Base-by-base conservation (phyloP, 1,140 invertebrate genomes). In the Halesus radiatus region DNA sequence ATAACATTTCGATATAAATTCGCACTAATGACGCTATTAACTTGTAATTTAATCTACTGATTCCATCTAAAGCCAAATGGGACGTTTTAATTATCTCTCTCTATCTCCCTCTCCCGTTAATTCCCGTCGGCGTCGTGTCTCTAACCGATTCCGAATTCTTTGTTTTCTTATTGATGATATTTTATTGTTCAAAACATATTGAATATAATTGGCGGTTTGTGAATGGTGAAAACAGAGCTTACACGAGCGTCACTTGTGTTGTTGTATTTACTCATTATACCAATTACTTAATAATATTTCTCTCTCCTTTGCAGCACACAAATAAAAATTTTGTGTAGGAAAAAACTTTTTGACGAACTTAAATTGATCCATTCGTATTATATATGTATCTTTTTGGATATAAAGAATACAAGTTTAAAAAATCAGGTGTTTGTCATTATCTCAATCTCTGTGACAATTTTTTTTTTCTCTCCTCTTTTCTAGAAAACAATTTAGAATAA, bases 181-280 rank as follows among this genome's bases (percentile, higher is more conserved):
- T 72, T 79, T 79, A 64, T 79, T 74, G 74, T 74, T 5, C 70
- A 29, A 62, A 60, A 45, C 32, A 62, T 73, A 73, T 79, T 66
- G 60, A 64, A 66, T 64, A 60, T 68, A 66, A 77, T 77, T 77
- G 70, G 58, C 45, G 50, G 66, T 73, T 37, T 37, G 3, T 1
- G 32, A 37, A 32, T 79, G 77, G n/a, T 56, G 56, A 56, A 79
- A 73, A 66, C 66, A 52, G 53, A 60, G 68, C 22, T 20, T 13
- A 53, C 45, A 13, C 45, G 7, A 37, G 64, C 15, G 45, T 20
- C 22, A 50, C 10, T 37, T 29, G 62, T 8, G 23, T 37, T 37
- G 7, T 8, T n/a, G 20, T 66, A 45, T 72, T 13, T 72, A 16
- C 45, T 52, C 29, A 4, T 6, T 37, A 37, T 8, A 8, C 32